Evolutionary conservation across 2,888 invertebrate genomes (phyloP), one percentile per base, ranked within the genome.

Genomic region (Pandemis cinnamomeana): DNA sequence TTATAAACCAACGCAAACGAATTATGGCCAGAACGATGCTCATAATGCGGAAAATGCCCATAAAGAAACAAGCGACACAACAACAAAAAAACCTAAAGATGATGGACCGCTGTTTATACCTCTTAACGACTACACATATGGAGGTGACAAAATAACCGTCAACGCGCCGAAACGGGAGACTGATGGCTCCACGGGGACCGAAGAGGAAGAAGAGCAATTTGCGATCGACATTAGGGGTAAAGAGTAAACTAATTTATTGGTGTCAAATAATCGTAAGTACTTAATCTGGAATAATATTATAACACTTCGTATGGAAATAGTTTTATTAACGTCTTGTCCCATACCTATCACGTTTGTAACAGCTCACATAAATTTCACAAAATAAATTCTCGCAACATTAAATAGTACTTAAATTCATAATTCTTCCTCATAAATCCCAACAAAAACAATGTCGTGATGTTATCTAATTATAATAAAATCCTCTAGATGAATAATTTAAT

Each of bases 121-220:
- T 27, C 85, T 93, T 5, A 87, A 88, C 67, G 84, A 87, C 63
- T 87, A 87, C 67, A 76, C 81, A 0, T 89, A 90, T 73, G 84
- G 82, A 4, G 87, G 85, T 60, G 87, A 88, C 69, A 87, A 87
- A 78, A 86, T 84, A 51, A 84, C 87, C 66, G 82, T 85, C 36
- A 87, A 83, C 71, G 87, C 86, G 15, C 93, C 92, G 4, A 92
- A 93, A 82, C 82, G 90, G 75, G 90, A 92, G 63, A 86, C 87
- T 0, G 27, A 36, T 36, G 82, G 80, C 71, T 82, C 82, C 41
- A 85, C 85, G 51, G 79, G 83, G 5, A 79, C 74, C 7, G 83
- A 84, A 20, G 78, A 80, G 2, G 80, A 82, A 44, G 89, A 90
- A 15, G 89, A 91, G 61, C 84, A 86, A n/a, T 83, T 87, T 27